Percentiles rank a stretch among this genome's conserved stretches.
phyloP scores from a whole-genome alignment of 2,113 vertebrate genomes.

The Sylvilagus bachmani region DNA sequence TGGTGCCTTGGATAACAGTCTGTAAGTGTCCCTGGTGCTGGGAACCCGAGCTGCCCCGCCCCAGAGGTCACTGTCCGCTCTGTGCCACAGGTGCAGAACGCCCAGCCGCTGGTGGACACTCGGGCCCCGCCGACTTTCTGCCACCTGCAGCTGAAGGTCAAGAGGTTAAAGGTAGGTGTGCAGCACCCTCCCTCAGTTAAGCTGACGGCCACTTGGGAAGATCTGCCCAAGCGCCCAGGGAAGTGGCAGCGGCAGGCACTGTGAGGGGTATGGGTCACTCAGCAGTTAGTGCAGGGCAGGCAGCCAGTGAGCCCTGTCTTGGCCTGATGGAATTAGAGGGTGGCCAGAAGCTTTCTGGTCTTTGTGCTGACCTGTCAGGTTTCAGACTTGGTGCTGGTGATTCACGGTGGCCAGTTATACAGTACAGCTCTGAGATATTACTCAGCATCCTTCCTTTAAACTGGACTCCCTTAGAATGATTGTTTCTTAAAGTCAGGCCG shows the following conservation, averaged over 20 bases:
- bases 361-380: neutral
- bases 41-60: neutral
- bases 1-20: constrained; percentile 23
- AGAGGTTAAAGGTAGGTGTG: constrained; percentile 87
- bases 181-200: neutral
- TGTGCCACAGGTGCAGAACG: constrained; percentile 88
- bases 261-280: neutral
- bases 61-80: neutral
- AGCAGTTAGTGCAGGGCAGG: too few species aligned
- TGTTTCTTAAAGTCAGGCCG: neutral
- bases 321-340: fast-evolving
- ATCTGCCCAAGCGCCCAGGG: neutral
- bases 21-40: neutral
- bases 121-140: constrained; percentile 79
- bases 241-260: neutral
- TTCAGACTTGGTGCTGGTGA: neutral
- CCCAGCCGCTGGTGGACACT: constrained; percentile 85
- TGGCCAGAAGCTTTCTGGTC: neutral
- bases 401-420: fast-evolving
- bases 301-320: neutral
- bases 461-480: neutral
- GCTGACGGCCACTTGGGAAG: too few species aligned
- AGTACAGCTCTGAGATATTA: neutral
- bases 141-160: constrained; percentile 87
- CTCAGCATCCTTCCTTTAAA: neutral